These are phyloP conservation scores for Scaptomyza hsui DNA, from an alignment of 1,140 invertebrate genomes.

Conservation along the genomic window DNA sequence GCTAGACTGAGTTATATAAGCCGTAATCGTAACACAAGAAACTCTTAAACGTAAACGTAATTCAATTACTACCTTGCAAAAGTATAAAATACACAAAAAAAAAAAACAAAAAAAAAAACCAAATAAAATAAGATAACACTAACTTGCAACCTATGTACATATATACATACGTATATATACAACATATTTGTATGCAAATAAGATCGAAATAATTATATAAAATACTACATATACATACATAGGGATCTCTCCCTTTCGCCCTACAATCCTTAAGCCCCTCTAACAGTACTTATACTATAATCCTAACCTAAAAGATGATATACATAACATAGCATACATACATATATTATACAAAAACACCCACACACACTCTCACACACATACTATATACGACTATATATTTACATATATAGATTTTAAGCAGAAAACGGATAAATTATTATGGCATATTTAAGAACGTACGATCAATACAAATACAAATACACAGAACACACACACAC, in stretches of 20 bases:
- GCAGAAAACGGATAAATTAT: slow-evolving; percentile 39
- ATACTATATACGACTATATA: slow-evolving; percentile 42
- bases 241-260: neutral
- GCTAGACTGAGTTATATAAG: slow-evolving; percentile 74
- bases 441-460: slow-evolving; percentile 38
- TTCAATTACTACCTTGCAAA: slow-evolving; percentile 74
- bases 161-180: slow-evolving; percentile 21
- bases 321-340: slow-evolving; percentile 35
- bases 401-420: slow-evolving; percentile 63
- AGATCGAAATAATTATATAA: slow-evolving; percentile 5
- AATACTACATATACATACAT: slow-evolving; percentile 9
- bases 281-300: slow-evolving; percentile 8
- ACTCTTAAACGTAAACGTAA: slow-evolving; percentile 66
- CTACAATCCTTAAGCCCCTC: neutral
- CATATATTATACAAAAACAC: slow-evolving; percentile 9
- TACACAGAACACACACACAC: slow-evolving; percentile 25
- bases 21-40: slow-evolving; percentile 23
- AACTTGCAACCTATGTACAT: slow-evolving; percentile 46
- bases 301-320: slow-evolving; percentile 9
- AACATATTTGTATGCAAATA: slow-evolving; percentile 4
- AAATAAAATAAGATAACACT: slow-evolving; percentile 11
- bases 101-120: neutral
- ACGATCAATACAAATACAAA: slow-evolving; percentile 8
- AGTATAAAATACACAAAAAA: slow-evolving; percentile 66
- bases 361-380: slow-evolving; percentile 9